Percentiles rank a stretch among this genome's conserved stretches.
Evolutionary conservation across 2,113 vertebrate genomes (phyloP).

Genomic region (Sialia sialis): DNA sequence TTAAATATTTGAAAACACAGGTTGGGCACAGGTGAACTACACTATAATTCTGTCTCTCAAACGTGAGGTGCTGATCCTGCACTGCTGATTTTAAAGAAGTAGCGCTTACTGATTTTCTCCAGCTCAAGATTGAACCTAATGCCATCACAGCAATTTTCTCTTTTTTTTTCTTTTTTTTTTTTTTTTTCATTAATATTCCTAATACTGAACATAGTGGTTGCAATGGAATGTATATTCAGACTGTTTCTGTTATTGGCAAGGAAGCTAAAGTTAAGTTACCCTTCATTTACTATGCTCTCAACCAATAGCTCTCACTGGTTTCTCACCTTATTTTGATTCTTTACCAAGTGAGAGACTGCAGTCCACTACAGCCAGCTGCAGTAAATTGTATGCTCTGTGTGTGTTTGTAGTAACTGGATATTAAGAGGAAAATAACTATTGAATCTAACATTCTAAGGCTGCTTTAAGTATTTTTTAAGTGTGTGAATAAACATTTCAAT

Average conservation of each 20-base stretch:
- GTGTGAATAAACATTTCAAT: background rate
- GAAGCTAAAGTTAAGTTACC: background rate
- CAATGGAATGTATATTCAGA: background rate
- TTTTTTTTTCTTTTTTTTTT: background rate
- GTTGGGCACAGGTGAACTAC: background rate
- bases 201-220: background rate
- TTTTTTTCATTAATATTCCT: background rate
- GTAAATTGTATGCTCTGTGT: background rate
- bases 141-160: background rate
- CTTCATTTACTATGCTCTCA: background rate
- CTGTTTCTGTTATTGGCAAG: background rate
- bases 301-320: background rate
- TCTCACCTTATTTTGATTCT: background rate
- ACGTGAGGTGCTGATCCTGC: background rate
- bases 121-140: background rate
- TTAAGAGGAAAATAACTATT: background rate
- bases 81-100: background rate
- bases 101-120: background rate
- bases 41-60: background rate
- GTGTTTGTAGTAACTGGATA: background rate
- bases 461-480: background rate
- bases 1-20: background rate
- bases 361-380: background rate
- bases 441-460: background rate
- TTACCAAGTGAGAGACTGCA: background rate